Evolutionary conservation across 2,888 invertebrate genomes (phyloP).

Genomic region (Tachystola acroxantha): DNA sequence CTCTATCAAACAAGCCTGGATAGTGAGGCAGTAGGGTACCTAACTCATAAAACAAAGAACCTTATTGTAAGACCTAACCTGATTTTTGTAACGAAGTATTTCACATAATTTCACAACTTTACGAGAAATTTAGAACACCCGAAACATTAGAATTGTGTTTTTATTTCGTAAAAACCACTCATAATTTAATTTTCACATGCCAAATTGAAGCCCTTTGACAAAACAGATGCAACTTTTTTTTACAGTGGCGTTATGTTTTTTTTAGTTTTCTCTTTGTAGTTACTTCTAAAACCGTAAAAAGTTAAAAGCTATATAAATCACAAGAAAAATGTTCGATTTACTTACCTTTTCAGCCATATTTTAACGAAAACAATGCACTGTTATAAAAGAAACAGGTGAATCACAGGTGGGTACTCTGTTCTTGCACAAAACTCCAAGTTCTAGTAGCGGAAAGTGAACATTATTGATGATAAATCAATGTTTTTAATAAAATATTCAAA

Average conservation of each 20-base stretch:
- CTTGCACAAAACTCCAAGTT: not conserved
- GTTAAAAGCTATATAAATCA: not conserved
- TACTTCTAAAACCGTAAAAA: not conserved
- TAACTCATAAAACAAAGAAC: too few relatives aligned
- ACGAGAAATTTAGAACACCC: constrained; percentile 7
- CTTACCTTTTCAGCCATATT: constrained; percentile 51
- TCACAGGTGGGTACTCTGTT: constrained; percentile 10
- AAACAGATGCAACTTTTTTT: not conserved
- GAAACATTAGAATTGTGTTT: constrained; percentile 1
- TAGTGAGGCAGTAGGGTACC: too few relatives aligned
- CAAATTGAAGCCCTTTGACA: constrained; percentile 15
- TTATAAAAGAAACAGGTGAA: constrained; percentile 11
- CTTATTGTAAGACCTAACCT: constrained; percentile 2
- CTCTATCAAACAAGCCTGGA: too few relatives aligned
- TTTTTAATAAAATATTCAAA: not conserved
- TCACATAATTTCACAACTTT: constrained; percentile 20
- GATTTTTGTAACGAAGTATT: constrained; percentile 15
- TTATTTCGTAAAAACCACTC: constrained; percentile 21
- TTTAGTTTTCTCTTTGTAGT: too few relatives aligned
- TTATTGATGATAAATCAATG: not conserved
- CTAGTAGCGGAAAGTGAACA: not conserved
- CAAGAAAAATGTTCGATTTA: constrained; percentile 6
- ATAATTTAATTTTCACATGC: constrained; percentile 27
- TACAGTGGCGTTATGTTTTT: not conserved
- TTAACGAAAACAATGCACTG: constrained; percentile 15